Percentiles rank a stretch among this genome's conserved stretches.
These are phyloP conservation scores for Myiotriccus ornatus DNA, from an alignment of 2,797 vertebrate genomes.

Conservation along the genomic window DNA sequence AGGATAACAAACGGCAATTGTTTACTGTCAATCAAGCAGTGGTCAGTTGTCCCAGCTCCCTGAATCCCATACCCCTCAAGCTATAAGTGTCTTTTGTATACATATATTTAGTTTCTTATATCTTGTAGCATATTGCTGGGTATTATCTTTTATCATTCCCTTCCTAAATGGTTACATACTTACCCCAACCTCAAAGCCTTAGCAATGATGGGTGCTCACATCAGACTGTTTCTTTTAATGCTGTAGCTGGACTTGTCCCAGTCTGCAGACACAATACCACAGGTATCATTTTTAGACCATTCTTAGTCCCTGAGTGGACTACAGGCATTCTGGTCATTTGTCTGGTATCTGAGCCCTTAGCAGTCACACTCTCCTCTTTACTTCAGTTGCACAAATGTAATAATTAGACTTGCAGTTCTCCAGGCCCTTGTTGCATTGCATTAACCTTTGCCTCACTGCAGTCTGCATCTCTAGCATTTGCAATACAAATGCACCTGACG, in stretches of 20 bases:
- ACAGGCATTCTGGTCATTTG: neutral
- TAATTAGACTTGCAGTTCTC: conserved; percentile 55
- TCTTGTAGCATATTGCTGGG: neutral
- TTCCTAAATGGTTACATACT: neutral
- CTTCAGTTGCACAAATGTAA: conserved; percentile 23
- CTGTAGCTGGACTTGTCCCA: neutral
- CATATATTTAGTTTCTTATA: neutral
- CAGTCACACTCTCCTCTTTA: neutral
- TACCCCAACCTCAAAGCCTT: neutral
- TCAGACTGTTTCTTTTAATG: neutral
- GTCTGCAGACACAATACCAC: neutral
- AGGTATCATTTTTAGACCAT: neutral
- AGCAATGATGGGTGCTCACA: neutral
- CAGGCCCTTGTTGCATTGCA: conserved; percentile 35
- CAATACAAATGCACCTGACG: neutral
- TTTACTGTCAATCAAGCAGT: neutral
- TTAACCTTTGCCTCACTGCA: conserved; percentile 42
- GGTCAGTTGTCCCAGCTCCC: neutral
- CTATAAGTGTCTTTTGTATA: neutral
- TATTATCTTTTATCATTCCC: neutral
- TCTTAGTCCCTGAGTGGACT: neutral
- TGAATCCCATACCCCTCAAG: neutral
- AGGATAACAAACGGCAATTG: neutral
- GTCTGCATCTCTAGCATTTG: conserved; percentile 29
- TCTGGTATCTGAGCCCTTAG: neutral